Evolutionary conservation across 2,797 vertebrate species (phyloP).

Genomic region (Mormyrops boulengeri): DNA sequence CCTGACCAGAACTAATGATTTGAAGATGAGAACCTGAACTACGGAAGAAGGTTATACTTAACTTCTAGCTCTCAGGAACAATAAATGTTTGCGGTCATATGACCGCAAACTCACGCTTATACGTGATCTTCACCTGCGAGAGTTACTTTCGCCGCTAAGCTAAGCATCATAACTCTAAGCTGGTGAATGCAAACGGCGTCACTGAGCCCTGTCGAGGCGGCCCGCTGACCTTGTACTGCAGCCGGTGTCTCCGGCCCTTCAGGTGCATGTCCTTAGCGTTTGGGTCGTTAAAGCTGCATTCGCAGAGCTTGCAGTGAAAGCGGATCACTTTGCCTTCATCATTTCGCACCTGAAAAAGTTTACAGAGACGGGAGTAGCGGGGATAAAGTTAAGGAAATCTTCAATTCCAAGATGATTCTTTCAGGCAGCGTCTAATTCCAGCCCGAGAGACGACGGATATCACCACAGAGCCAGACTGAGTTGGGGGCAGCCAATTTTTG

Average conservation of each 20-base stretch:
- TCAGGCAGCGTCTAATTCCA: neutral
- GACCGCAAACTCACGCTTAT: neutral
- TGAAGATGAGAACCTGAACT: too few species aligned
- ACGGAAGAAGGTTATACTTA: neutral
- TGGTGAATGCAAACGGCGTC: neutral
- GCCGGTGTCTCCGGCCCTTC: conserved; percentile 85
- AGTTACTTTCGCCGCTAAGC: neutral
- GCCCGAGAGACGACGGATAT: neutral
- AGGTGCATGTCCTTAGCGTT: conserved; percentile 98
- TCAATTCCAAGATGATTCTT: neutral
- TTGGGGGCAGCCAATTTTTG: neutral
- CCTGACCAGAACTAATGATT: too few species aligned
- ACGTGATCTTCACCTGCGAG: neutral
- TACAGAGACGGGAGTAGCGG: neutral
- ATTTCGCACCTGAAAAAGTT: conserved; percentile 75
- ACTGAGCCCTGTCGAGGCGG: too few species aligned
- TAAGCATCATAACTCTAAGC: neutral
- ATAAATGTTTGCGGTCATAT: neutral
- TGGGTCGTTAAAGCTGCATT: conserved; percentile 97
- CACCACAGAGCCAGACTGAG: neutral
- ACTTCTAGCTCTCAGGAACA: neutral
- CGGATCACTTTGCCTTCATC: conserved; percentile 97
- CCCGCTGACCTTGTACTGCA: conserved; percentile 86
- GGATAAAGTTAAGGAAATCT: neutral
- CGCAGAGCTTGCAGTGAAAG: conserved; percentile 95